A percentile compares a stretch with the other conserved stretches of the same genome.
These are phyloP conservation scores for Microplitis deprimator DNA, from an alignment of 2,888 invertebrate genomes.

Conservation along the genomic window DNA sequence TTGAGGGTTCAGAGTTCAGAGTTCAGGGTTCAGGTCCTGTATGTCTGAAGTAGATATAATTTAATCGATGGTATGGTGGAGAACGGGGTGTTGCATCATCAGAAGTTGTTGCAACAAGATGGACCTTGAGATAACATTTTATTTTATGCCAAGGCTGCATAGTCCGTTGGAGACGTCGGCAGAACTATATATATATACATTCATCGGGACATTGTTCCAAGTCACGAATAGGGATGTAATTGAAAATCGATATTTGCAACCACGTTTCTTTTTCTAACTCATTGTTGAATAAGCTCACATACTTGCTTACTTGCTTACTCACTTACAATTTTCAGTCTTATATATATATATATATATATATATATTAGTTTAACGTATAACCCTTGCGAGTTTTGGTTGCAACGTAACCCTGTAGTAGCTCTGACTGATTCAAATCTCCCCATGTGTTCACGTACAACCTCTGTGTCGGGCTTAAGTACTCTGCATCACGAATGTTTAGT, in stretches of 20 bases:
- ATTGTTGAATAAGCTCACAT: slow-evolving; percentile 40
- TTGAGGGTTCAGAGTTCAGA: too few relatives aligned
- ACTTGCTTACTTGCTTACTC: slow-evolving; percentile 37
- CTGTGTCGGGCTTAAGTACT: slow-evolving; percentile 47
- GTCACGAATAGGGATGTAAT: slow-evolving; percentile 66
- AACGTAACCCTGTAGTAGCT: slow-evolving; percentile 39
- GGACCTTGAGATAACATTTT: slow-evolving; percentile 64
- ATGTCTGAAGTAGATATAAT: background rate
- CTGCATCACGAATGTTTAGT: slow-evolving; percentile 51
- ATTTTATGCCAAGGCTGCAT: slow-evolving; percentile 63
- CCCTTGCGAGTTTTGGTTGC: slow-evolving; percentile 33
- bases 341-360: background rate
- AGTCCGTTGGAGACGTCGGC: slow-evolving; percentile 44
- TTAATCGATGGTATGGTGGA: slow-evolving; percentile 18
- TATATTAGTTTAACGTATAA: slow-evolving; percentile 23
- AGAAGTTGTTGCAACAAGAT: slow-evolving; percentile 49
- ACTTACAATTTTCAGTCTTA: background rate
- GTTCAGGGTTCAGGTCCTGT: background rate
- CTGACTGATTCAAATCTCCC: slow-evolving; percentile 57
- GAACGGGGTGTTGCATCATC: slow-evolving; percentile 42
- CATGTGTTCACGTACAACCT: slow-evolving; percentile 46
- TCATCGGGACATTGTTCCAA: slow-evolving; percentile 61
- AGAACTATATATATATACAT: slow-evolving; percentile 32
- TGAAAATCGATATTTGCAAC: slow-evolving; percentile 66
- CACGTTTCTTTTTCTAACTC: slow-evolving; percentile 49